phyloP scores from a whole-genome alignment of 2,113 vertebrate genomes.

The Bagarius yarrelli region DNA sequence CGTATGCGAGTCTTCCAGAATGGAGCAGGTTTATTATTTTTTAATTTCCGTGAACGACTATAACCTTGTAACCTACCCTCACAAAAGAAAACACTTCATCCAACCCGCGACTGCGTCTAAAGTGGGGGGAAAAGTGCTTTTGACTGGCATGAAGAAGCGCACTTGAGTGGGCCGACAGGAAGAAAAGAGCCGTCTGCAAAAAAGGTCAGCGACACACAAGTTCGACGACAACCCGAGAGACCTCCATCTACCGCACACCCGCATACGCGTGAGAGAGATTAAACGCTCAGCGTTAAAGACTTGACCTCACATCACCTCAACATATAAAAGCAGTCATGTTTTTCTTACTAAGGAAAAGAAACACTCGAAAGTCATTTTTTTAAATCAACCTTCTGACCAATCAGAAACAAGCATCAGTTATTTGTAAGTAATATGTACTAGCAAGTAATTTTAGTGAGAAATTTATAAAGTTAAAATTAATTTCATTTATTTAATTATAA shows the following conservation, averaged over 20 bases:
- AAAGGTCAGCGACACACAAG: slow-evolving; percentile 26
- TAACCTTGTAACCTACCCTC: slow-evolving; percentile 5
- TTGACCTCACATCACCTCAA: not conserved
- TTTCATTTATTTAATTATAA: too few species aligned
- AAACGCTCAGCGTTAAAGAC: not conserved
- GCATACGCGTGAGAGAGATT: not conserved
- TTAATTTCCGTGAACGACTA: not conserved
- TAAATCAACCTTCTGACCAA: not conserved
- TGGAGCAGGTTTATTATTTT: not conserved
- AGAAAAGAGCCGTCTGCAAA: not conserved
- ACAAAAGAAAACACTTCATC: slow-evolving; percentile 18
- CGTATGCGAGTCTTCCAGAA: not conserved
- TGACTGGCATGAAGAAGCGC: not conserved
- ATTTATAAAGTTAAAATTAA: too few species aligned
- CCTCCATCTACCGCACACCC: not conserved
- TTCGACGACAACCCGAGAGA: slow-evolving; percentile 17
- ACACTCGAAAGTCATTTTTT: too few species aligned
- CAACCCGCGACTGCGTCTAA: not conserved
- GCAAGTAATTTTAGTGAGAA: too few species aligned
- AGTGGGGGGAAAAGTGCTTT: not conserved
- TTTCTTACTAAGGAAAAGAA: too few species aligned
- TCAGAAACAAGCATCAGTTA: not conserved
- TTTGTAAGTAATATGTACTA: too few species aligned
- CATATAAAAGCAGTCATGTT: not conserved
- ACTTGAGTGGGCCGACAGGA: slow-evolving; percentile 9